phyloP scores from a whole-genome alignment of 2,888 invertebrate genomes.

The Drosophila nr. perissopoda region DNA sequence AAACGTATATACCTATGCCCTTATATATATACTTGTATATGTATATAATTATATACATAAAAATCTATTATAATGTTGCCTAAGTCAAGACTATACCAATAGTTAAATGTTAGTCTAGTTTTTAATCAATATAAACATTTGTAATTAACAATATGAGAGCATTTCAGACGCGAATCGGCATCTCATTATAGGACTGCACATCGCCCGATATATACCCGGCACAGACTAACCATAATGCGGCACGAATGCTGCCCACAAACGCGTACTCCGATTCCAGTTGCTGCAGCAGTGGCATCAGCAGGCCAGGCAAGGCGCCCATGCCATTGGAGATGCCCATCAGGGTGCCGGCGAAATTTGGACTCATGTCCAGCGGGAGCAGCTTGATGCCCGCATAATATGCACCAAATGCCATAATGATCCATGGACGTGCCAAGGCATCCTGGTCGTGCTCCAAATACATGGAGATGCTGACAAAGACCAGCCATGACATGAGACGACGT shows the following conservation, averaged over 20 bases:
- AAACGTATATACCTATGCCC: slow-evolving; percentile 2
- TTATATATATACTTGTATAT: slow-evolving; percentile 8
- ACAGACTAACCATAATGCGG: slow-evolving; percentile 57
- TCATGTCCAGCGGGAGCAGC: slow-evolving; percentile 88
- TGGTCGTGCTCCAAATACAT: slow-evolving; percentile 42
- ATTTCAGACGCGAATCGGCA: slow-evolving; percentile 1
- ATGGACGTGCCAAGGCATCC: slow-evolving; percentile 15
- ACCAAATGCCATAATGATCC: slow-evolving; percentile 86
- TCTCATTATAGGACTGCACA: slow-evolving; percentile 62
- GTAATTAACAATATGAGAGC: slow-evolving; percentile 7
- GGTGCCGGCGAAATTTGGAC: slow-evolving; percentile 88
- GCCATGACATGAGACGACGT: slow-evolving; percentile 86
- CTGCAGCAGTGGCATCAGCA: slow-evolving; percentile 87
- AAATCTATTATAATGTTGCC: slow-evolving; percentile 28
- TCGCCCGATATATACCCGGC: slow-evolving; percentile 62
- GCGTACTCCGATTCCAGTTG: slow-evolving; percentile 50
- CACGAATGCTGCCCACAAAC: slow-evolving; percentile 86
- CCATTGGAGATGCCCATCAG: slow-evolving; percentile 89
- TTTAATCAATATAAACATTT: slow-evolving; percentile 36
- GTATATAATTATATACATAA: slow-evolving; percentile 11
- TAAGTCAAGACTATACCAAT: slow-evolving; percentile 28
- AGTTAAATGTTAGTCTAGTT: slow-evolving; percentile 41
- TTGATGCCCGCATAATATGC: slow-evolving; percentile 89
- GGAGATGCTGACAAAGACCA: slow-evolving; percentile 86
- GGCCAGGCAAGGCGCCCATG: slow-evolving; percentile 89